Percentiles rank a stretch among this genome's conserved stretches.
phyloP scores from a whole-genome alignment of 1,140 invertebrate species.

The Tetramorium parvispinum region DNA sequence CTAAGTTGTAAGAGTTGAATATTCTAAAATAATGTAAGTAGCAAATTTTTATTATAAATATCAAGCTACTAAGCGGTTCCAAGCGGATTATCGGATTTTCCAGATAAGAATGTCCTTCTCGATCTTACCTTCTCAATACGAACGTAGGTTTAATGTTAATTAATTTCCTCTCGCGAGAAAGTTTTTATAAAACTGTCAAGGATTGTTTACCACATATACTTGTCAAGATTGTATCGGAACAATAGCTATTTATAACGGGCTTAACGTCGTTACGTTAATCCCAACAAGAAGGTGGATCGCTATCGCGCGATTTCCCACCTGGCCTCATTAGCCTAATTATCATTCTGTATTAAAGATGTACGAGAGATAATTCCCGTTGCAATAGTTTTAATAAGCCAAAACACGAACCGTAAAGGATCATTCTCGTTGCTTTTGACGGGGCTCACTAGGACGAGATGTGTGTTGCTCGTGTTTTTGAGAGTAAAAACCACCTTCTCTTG shows the following conservation, averaged over 20 bases:
- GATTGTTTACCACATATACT: background rate
- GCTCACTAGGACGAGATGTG: background rate
- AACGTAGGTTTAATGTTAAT: background rate
- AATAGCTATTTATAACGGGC: background rate
- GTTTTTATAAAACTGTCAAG: background rate
- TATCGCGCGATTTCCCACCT: background rate
- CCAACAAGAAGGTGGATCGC: background rate
- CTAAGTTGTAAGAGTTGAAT: conserved; percentile 4
- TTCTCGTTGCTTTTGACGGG: background rate
- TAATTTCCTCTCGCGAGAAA: background rate
- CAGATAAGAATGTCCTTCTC: background rate
- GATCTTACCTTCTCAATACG: conserved; percentile 5
- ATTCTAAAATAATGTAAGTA: background rate
- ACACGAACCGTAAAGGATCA: background rate
- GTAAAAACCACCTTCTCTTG: background rate
- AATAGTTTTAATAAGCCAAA: conserved; percentile 15
- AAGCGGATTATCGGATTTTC: conserved; percentile 44
- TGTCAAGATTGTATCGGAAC: background rate
- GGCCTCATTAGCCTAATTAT: conserved; percentile 26
- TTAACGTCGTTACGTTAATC: background rate
- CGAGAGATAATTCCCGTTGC: background rate
- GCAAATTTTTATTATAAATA: conserved; percentile 11
- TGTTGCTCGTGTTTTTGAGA: background rate
- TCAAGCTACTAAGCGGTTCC: background rate
- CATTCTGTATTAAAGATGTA: background rate